Conservation (phyloP, 1,140 invertebrate species). For the Drosophila pseudoobscura region DNA sequence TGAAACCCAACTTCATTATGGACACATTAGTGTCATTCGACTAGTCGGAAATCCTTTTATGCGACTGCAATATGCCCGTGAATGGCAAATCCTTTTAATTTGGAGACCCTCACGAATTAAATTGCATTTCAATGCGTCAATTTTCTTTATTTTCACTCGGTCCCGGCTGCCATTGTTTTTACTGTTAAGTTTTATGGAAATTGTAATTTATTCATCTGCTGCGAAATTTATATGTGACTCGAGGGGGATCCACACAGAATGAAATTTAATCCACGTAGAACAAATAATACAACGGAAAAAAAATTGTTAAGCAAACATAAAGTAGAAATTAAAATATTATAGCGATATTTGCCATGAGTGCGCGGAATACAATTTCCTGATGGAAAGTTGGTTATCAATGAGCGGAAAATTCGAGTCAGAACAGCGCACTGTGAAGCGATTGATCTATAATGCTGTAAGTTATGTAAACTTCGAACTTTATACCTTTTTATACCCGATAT, state of each 20-base stretch:
- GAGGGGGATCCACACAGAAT: conserved; percentile 25
- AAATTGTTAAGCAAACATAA: conserved; percentile 35
- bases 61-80: neutral
- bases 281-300: conserved; percentile 35
- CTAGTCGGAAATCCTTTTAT: conserved; percentile 19
- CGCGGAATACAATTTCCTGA: conserved; percentile 18
- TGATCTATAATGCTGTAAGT: neutral
- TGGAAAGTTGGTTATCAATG: too few relatives aligned
- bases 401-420: neutral
- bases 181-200: conserved; percentile 53
- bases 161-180: conserved; percentile 9
- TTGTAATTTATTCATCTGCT: conserved; percentile 54
- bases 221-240: conserved; percentile 38
- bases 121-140: conserved; percentile 15
- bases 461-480: too few relatives aligned
- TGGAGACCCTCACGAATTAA: conserved; percentile 6
- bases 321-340: conserved; percentile 40
- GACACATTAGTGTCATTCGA: conserved; percentile 36
- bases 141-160: conserved; percentile 16
- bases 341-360: conserved; percentile 39
- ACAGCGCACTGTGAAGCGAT: neutral
- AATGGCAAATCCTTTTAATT: conserved; percentile 17
- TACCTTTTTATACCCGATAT: too few relatives aligned
- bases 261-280: conserved; percentile 52
- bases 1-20: conserved; percentile 32